Base-by-base conservation (phyloP, 2,888 invertebrate genomes). In the Lithophane ornitopus region DNA sequence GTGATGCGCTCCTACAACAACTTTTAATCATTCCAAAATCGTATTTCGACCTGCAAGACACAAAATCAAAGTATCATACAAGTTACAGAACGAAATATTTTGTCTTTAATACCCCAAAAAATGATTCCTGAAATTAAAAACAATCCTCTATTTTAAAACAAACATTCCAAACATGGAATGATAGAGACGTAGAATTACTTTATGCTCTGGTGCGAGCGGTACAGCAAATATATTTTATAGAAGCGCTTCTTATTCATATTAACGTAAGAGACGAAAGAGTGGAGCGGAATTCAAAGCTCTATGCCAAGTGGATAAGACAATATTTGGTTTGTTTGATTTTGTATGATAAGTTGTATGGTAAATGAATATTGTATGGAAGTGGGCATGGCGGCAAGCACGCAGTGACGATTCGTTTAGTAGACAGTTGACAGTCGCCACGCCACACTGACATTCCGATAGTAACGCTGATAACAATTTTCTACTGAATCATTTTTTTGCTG, bases 401-500 rank as follows among this genome's bases (percentile, higher is more conserved):
- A 94, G 94, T 95, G 96, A 95, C 95, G 95, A 95, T 95, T 95
- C 95, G 95, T 95, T 96, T 96, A 96, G 96, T 96, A 96, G 95
- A 96, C 96, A 96, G 93, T 96, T 96, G 96, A 96, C 96, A 96
- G 95, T 95, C 96, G 94, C 95, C 96, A 95, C 96, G 95, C 96
- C 95, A 95, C 94, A 95, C 94, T 96, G 96, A 95, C 96, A 96
- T 95, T 95, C 94, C 95, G 94, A 96, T 95, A 95, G 93, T 92
- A 94, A 93, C 90, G 94, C 94, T 95, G 95, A 96, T 95, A 96
- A 95, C 93, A 93, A 93, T 92, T 87, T 93, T 94, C 92, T 94
- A 95, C 94, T 94, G 93, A 94, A 94, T 88, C 71, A 84, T 89
- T 91, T 93, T 76, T 95, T 94, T 95, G 92, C 92, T 94, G 93